Conservation (phyloP, 64 coral and sea anemone species). For the Montipora efflorescens region DNA sequence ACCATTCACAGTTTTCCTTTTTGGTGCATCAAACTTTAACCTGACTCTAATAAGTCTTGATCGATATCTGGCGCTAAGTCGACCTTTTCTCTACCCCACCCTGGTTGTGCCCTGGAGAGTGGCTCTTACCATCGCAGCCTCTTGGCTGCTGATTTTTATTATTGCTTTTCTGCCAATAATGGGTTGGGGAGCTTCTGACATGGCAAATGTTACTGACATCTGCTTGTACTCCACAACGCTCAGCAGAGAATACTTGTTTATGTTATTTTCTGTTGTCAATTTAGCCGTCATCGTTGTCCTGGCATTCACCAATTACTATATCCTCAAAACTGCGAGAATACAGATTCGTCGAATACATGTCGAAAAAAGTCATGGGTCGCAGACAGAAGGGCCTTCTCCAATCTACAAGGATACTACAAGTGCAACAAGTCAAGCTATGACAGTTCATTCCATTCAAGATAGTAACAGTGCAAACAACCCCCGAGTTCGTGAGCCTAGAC, state of each 20-base stretch:
- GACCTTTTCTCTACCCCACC: slow-evolving; percentile 72
- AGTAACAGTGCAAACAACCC: background rate
- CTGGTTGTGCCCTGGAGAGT: slow-evolving; percentile 64
- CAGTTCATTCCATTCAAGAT: background rate
- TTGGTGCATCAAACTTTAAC: slow-evolving; percentile 86
- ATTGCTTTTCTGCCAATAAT: slow-evolving; percentile 77
- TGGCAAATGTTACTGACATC: slow-evolving; percentile 61
- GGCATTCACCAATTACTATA: slow-evolving; percentile 78
- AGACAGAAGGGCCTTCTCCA: background rate
- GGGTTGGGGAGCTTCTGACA: slow-evolving; percentile 60
- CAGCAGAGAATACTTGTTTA: slow-evolving; percentile 66
- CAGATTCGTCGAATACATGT: slow-evolving; percentile 82
- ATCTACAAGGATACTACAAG: slow-evolving; percentile 1
- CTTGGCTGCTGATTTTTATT: slow-evolving; percentile 65
- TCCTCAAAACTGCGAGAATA: slow-evolving; percentile 80
- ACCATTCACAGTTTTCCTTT: slow-evolving; percentile 91
- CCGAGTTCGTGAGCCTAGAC: background rate
- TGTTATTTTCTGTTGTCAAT: slow-evolving; percentile 87
- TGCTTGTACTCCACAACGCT: slow-evolving; percentile 86
- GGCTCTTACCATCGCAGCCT: slow-evolving; percentile 6
- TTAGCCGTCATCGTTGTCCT: slow-evolving; percentile 76
- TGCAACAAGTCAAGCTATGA: background rate
- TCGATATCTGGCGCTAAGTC: slow-evolving; percentile 78
- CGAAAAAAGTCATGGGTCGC: background rate
- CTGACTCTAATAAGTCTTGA: slow-evolving; percentile 89